phyloP scores from a whole-genome alignment of 1,140 invertebrate genomes.

The Drosophila dunni region DNA sequence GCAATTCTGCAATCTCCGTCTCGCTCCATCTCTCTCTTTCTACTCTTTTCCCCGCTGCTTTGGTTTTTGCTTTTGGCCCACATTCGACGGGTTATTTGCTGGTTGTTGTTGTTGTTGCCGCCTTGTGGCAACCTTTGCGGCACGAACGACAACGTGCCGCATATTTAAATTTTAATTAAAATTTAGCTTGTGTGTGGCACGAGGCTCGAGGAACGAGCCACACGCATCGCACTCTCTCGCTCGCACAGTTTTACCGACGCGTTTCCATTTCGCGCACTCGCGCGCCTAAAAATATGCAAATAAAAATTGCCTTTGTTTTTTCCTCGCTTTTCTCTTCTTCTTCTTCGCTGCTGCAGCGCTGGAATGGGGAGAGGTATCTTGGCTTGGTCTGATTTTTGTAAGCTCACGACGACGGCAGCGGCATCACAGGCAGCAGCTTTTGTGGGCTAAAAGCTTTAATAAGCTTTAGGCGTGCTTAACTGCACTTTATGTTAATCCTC shows the following conservation, averaged over 20 bases:
- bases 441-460: constrained; percentile 26
- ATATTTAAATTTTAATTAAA: constrained; percentile 83
- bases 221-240: not conserved
- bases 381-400: constrained; percentile 52
- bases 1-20: not conserved
- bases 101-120: not conserved
- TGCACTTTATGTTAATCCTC: constrained; percentile 37
- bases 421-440: constrained; percentile 19
- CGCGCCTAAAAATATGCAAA: constrained; percentile 78
- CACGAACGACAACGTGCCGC: constrained; percentile 55
- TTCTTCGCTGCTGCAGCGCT: not conserved
- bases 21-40: not conserved
- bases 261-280: constrained; percentile 61
- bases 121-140: constrained; percentile 42
- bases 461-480: constrained; percentile 32
- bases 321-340: not conserved
- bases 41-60: constrained; percentile 2
- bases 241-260: constrained; percentile 3
- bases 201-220: constrained; percentile 35
- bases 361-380: constrained; percentile 16
- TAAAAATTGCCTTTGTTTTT: constrained; percentile 58
- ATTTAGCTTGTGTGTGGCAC: constrained; percentile 52
- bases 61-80: constrained; percentile 37
- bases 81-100: constrained; percentile 32
- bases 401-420: not conserved